Evolutionary conservation across 2,888 invertebrate genomes (phyloP), one percentile per base, ranked within the genome.

Genomic region (Erynnis tages): DNA sequence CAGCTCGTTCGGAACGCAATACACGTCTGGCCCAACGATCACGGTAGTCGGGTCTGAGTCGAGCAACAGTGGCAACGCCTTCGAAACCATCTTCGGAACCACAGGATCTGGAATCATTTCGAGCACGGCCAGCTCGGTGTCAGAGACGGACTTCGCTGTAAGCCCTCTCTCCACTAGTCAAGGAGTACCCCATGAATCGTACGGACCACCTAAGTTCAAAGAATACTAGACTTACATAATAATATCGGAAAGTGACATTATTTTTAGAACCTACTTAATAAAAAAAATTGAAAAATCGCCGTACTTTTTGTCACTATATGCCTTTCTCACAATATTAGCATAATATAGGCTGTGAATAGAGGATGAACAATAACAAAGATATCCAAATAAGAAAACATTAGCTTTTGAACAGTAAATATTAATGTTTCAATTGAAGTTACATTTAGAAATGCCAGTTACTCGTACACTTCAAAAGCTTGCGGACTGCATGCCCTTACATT

Each of bases 181-280:
- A 65, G 83, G 85, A 46, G 63, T 87, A 37, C 88, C 89, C 41
- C 81, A 87, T 55, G 80, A 84, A 76, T 72, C 76, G 23, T 89
- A 88, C 54, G 88, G 88, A 60, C 60, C 72, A 56, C 87, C 88
- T 32, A 78, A 76, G 54, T 89, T 85, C 71, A 79, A 79, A 62
- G 58, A 50, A 37, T 60, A 55, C 35, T 64, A 65, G 54, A 60
- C 49, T 53, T 32, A 25, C 25, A 25, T 45, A 38, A 40, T 34
- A 47, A 17, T 30, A 34, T 17, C 27, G 17, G 27, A 32, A 25
- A n/a, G n/a, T 19, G 30, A 19, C 21, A 27, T 47, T 35, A 8
- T 47, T 11, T 16, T 46, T 32, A n/a, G n/a, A n/a, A n/a, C n/a
- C n/a, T n/a, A n/a, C n/a, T n/a, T n/a, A n/a, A n/a, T n/a, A n/a